Conservation (phyloP, 2,113 vertebrate species). For the Poicephalus meyeri region DNA sequence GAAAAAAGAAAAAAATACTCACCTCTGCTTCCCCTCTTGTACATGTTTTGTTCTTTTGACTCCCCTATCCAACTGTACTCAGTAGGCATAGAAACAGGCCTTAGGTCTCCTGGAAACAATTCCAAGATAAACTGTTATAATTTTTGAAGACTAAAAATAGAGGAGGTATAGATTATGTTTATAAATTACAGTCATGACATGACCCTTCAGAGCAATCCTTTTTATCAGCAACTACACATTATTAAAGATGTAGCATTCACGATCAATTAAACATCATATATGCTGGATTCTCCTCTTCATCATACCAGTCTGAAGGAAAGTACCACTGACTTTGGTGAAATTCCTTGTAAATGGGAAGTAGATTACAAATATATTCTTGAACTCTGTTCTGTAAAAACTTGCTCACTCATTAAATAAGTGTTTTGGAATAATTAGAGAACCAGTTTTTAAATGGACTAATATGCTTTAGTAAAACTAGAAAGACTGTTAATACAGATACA, state of each 20-base stretch:
- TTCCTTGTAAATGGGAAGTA: neutral
- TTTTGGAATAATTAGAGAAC: neutral
- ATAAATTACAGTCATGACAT: neutral
- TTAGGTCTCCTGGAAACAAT: slow-evolving; percentile 86
- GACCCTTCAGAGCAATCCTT: neutral
- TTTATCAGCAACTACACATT: neutral
- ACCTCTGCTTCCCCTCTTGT: slow-evolving; percentile 88
- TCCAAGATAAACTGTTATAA: slow-evolving; percentile 67
- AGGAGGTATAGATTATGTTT: neutral
- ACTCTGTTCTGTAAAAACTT: neutral
- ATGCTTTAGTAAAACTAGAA: neutral
- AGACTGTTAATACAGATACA: neutral
- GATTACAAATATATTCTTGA: neutral
- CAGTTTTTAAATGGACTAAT: neutral
- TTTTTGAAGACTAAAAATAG: neutral
- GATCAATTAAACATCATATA: neutral
- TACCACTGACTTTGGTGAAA: neutral
- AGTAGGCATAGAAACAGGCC: slow-evolving; percentile 84
- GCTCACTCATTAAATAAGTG: neutral
- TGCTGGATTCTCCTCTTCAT: neutral
- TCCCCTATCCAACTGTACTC: slow-evolving; percentile 85
- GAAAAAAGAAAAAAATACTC: slow-evolving; percentile 38
- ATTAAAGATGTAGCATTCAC: neutral
- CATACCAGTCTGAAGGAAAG: neutral
- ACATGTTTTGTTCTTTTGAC: slow-evolving; percentile 83